Evolutionary conservation across 1,140 invertebrate genomes (phyloP), one percentile per base, ranked within the genome.

Genomic region (Drosophila ohnishii): DNA sequence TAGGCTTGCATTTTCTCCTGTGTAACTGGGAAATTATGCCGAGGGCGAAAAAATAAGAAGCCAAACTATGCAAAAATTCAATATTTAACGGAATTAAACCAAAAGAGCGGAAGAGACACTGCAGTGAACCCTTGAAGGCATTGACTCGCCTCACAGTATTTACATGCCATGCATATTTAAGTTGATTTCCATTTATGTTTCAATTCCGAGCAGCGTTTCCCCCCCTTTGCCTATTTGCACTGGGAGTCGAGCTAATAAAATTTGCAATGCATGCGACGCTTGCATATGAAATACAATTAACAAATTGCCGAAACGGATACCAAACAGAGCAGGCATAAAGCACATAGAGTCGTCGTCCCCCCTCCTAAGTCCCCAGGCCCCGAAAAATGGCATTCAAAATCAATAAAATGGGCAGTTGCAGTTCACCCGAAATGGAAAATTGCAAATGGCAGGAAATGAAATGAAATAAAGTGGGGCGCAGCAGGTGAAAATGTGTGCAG

Each of bases 131-230:
- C 65, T 71, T 25, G 67, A 44, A 56, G 61, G 39, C 61, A 65
- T 62, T 60, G 35, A 42, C 58, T 40, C 32, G 40, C 42, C 59
- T 40, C 28, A 44, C 42, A 62, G 69, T 65, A 82, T 82, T 86
- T 81, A 81, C 75, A 72, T 69, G 80, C 59, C 60, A 75, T 82
- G 82, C 83, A 86, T 86, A 86, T 86, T 86, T 87, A 59, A 87
- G 79, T 69, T 79, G 56, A 82, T 87, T 82, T 87, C 72, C 78
- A 86, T 82, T 82, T 86, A 69, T 73, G 59, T 75, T 82, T 75
- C 82, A 85, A 82, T 86, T 86, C 75, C 13, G 40, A 25, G 25
- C 11, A 13, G 2, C 11, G 19, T 19, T 19, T 19, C 19, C 19
- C 19, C 19, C 19, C 19, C n/a, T n/a, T n/a, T 19, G 19, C 19